Conservation (phyloP, 2,888 invertebrate species). For the Caenorhabditis panamensis region DNA sequence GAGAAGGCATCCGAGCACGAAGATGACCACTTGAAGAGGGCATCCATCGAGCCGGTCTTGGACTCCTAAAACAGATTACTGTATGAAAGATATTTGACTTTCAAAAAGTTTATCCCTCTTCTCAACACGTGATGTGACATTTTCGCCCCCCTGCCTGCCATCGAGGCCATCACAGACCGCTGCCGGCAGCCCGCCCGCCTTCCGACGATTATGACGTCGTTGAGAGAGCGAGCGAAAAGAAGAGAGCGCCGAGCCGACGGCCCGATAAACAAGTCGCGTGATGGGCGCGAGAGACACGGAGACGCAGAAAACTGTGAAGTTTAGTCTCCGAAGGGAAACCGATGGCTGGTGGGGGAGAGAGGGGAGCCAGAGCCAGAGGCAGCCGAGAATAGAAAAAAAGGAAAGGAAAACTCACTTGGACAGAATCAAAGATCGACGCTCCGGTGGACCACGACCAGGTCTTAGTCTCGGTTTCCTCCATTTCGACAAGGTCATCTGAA, state of each 20-base stretch:
- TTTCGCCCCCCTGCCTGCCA: conserved; percentile 33
- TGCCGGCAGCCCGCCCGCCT: conserved; percentile 2
- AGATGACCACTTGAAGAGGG: conserved; percentile 58
- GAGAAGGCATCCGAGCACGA: conserved; percentile 42
- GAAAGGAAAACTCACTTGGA: conserved; percentile 41
- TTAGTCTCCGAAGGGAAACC: conserved; percentile 39
- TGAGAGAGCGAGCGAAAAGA: conserved; percentile 27
- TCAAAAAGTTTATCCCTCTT: conserved; percentile 4
- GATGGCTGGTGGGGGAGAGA: background rate
- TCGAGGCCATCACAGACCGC: conserved; percentile 48
- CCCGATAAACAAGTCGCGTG: conserved; percentile 56
- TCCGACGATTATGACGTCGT: conserved; percentile 48
- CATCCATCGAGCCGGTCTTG: conserved; percentile 50
- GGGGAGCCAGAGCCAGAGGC: background rate
- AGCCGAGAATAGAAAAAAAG: conserved; percentile 1
- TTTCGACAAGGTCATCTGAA: conserved; percentile 54
- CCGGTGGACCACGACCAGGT: conserved; percentile 60
- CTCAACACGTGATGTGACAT: conserved; percentile 38
- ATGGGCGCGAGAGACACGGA: conserved; percentile 12
- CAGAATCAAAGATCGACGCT: conserved; percentile 59
- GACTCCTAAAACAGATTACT: conserved; percentile 37
- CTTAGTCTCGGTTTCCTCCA: conserved; percentile 45
- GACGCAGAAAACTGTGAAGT: conserved; percentile 46
- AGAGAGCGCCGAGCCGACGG: conserved; percentile 29
- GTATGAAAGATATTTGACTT: no score